phyloP scores from a whole-genome alignment of 1,140 invertebrate species.

The Platorchestia sp. region DNA sequence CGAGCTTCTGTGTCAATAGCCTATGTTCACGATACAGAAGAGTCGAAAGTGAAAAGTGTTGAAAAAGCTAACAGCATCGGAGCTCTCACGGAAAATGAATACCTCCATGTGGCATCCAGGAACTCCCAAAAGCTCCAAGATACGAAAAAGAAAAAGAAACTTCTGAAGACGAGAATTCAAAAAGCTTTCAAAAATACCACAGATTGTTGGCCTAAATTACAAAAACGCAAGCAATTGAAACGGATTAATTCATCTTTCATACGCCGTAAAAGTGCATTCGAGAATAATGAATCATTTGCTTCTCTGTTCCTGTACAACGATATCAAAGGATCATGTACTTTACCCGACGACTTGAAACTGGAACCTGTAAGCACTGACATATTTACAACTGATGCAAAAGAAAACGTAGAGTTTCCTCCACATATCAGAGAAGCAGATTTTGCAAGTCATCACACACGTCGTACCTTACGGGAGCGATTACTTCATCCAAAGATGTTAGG shows the following conservation, averaged over 20 bases:
- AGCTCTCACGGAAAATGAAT: constrained; percentile 6
- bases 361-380: neutral
- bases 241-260: neutral
- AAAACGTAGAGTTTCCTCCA: constrained; percentile 20
- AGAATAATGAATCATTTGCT: constrained; percentile 18
- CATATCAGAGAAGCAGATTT: neutral
- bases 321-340: neutral
- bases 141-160: neutral
- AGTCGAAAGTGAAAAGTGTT: neutral
- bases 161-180: neutral
- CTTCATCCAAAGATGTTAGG: constrained; percentile 6
- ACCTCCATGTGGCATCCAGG: neutral
- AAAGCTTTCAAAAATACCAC: neutral
- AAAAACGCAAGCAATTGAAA: neutral
- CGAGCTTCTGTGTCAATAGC: neutral
- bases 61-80: neutral
- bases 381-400: constrained; percentile 24
- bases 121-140: neutral
- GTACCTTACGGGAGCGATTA: neutral
- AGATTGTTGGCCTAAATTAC: constrained; percentile 6
- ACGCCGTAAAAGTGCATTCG: neutral
- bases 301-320: constrained; percentile 14
- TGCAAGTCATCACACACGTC: neutral
- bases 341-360: constrained; percentile 9
- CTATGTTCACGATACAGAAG: neutral